Conservation (phyloP, 2,113 vertebrate genomes). For the Oxygymnocypris stewartii region DNA sequence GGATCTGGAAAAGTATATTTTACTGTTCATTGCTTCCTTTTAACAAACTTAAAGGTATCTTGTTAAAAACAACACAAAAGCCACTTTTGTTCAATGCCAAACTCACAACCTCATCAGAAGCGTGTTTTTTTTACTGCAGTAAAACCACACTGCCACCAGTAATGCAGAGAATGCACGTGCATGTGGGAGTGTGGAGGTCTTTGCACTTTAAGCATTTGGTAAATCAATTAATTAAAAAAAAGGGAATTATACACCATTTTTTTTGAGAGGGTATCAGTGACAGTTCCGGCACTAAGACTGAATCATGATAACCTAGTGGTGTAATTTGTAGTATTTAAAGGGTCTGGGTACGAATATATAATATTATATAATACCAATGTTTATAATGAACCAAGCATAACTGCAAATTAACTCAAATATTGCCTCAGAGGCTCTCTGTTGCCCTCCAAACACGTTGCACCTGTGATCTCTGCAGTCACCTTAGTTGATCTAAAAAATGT, state of each 20-base stretch:
- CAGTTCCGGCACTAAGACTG: no score
- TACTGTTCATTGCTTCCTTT: conserved; percentile 65
- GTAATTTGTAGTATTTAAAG: no score
- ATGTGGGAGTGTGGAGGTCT: conserved; percentile 25
- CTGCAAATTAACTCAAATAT: not conserved
- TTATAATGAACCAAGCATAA: no score
- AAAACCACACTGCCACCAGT: conserved; percentile 38
- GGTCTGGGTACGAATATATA: not conserved
- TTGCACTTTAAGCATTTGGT: not conserved
- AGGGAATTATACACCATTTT: no score
- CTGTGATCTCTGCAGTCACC: no score
- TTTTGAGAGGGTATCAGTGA: not conserved
- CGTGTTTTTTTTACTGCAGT: conserved; percentile 51
- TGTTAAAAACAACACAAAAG: conserved; percentile 63
- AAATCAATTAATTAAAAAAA: not conserved
- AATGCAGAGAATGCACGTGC: conserved; percentile 23
- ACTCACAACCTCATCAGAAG: conserved; percentile 48
- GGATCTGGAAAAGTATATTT: conserved; percentile 62
- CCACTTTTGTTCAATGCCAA: conserved; percentile 61
- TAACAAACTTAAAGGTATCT: conserved; percentile 64
- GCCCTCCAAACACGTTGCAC: not conserved
- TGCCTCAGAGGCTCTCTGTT: not conserved
- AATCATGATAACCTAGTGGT: not conserved
- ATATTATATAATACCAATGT: not conserved
- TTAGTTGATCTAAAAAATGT: no score